Conservation (phyloP, 2,797 vertebrate genomes). For the Eremophila alpestris region DNA sequence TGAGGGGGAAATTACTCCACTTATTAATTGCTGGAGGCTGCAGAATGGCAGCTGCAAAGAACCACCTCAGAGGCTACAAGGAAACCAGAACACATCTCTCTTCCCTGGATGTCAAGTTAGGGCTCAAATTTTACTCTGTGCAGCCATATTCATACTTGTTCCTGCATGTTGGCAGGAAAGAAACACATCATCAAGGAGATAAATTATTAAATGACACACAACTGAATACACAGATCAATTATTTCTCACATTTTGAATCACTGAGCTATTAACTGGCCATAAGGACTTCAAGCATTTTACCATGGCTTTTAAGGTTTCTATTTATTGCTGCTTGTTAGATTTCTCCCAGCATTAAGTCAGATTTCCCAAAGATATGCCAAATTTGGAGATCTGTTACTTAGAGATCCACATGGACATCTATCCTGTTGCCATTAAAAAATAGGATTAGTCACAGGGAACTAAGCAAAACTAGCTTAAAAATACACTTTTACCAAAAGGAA, state of each 20-base stretch:
- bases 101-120: not conserved
- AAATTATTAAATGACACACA: not conserved
- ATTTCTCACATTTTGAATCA: not conserved
- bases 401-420: not conserved
- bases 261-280: not conserved
- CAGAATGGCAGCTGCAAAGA: not conserved
- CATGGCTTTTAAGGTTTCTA: not conserved
- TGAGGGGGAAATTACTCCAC: not conserved
- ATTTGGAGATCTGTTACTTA: not conserved
- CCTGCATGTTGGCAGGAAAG: not conserved
- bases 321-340: not conserved
- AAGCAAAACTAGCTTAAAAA: not conserved
- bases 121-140: not conserved
- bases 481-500: not conserved
- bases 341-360: not conserved
- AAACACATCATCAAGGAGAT: not conserved
- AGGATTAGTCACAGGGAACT: constrained; percentile 6
- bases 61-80: not conserved
- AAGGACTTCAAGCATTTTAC: not conserved
- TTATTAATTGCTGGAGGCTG: not conserved
- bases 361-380: not conserved
- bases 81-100: not conserved
- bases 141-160: not conserved
- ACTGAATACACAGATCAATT: not conserved
- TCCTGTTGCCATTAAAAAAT: constrained; percentile 2